These are phyloP conservation scores for Amphiura filiformis DNA, from an alignment of 35 echinoderm and acorn worm genomes.

Conservation along the genomic window DNA sequence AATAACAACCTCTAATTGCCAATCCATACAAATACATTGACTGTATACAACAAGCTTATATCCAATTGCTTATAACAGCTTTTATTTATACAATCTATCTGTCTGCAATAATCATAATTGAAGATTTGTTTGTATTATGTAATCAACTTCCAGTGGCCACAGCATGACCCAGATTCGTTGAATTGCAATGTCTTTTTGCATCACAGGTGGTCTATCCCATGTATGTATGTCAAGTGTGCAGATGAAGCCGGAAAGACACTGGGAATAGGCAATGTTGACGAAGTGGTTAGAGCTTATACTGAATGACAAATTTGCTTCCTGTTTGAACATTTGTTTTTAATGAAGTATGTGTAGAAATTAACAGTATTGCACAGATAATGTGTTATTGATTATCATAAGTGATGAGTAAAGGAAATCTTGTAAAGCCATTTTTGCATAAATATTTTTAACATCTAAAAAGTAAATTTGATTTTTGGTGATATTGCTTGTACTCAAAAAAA, in stretches of 20 bases:
- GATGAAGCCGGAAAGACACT: not conserved
- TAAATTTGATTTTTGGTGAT: too few relatives aligned
- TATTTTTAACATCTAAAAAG: too few relatives aligned
- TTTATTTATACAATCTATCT: not conserved
- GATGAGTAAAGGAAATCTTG: too few relatives aligned
- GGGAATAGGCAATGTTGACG: not conserved
- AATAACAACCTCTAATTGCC: not conserved
- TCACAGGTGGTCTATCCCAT: too few relatives aligned
- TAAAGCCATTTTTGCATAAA: too few relatives aligned
- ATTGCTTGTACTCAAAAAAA: too few relatives aligned
- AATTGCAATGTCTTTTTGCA: too few relatives aligned
- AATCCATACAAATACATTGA: not conserved
- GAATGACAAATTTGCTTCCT: not conserved
- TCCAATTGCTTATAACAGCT: not conserved
- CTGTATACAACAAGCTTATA: not conserved
- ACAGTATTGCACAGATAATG: not conserved
- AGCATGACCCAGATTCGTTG: not conserved
- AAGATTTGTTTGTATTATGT: not conserved
- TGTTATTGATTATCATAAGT: not conserved
- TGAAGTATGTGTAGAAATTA: slow-evolving; percentile 7
- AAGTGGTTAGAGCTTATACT: not conserved
- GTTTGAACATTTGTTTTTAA: not conserved
- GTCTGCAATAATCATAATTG: not conserved
- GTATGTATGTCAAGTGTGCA: not conserved
- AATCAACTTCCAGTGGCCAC: not conserved